Evolutionary conservation across 1,140 invertebrate species (phyloP).

Genomic region (Ericerus pela): DNA sequence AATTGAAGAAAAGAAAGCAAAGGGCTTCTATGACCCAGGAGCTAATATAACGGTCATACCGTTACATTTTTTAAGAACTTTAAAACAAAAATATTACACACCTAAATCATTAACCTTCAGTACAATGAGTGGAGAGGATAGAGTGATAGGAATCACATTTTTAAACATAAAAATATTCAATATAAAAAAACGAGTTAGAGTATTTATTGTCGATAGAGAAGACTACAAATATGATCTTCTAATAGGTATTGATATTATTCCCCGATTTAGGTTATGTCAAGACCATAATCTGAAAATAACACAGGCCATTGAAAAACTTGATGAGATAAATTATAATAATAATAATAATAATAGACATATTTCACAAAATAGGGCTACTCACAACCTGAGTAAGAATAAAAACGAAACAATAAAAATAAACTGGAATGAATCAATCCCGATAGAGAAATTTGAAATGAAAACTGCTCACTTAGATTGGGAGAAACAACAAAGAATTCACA

Average conservation of each 20-base stretch:
- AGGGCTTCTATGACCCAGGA: slow-evolving; percentile 16
- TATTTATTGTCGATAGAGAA: slow-evolving; percentile 13
- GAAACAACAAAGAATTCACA: neutral
- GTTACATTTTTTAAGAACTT: slow-evolving; percentile 15
- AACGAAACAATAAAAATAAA: neutral
- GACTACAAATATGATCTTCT: too few relatives aligned
- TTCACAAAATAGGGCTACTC: too few relatives aligned
- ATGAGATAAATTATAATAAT: too few relatives aligned
- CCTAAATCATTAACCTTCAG: slow-evolving; percentile 7
- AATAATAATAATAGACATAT: too few relatives aligned
- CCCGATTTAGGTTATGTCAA: slow-evolving; percentile 16
- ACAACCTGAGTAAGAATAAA: too few relatives aligned
- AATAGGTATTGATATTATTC: slow-evolving; percentile 17
- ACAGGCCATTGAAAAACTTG: slow-evolving; percentile 6
- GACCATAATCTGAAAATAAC: slow-evolving; percentile 8
- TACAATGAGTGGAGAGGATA: neutral
- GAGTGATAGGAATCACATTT: too few relatives aligned
- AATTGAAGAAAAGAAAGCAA: slow-evolving; percentile 10
- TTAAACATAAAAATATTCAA: slow-evolving; percentile 9
- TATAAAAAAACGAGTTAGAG: slow-evolving; percentile 8
- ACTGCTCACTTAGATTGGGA: neutral
- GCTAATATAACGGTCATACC: slow-evolving; percentile 17
- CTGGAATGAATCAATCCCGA: slow-evolving; percentile 16
- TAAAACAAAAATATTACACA: slow-evolving; percentile 12
- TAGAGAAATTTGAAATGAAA: neutral